Conservation (phyloP, 2,888 invertebrate species). For the Meloe dianella region DNA sequence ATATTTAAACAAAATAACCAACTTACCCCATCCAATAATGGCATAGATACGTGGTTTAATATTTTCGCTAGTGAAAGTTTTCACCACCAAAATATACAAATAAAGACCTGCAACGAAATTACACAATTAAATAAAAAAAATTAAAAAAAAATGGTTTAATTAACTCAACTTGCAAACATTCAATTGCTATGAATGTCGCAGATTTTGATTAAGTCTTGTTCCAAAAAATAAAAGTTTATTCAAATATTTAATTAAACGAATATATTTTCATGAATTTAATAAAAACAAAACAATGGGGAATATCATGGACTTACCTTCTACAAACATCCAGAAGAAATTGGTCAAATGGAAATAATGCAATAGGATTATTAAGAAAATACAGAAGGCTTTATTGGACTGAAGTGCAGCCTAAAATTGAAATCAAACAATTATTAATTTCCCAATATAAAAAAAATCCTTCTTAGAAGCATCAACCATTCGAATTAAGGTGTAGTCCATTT, state of each 20-base stretch:
- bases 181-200: neutral
- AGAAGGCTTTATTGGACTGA: conserved; percentile 59
- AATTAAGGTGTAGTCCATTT: conserved; percentile 3
- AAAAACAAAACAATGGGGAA: conserved; percentile 6
- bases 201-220: conserved; percentile 10
- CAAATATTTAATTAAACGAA: too few relatives aligned
- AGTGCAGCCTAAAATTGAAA: conserved; percentile 44
- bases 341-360: conserved; percentile 90
- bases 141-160: too few relatives aligned
- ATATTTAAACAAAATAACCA: too few relatives aligned
- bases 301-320: conserved; percentile 72
- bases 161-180: too few relatives aligned
- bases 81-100: conserved; percentile 83
- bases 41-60: conserved; percentile 80
- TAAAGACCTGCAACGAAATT: conserved; percentile 68
- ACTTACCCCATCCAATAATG: conserved; percentile 86
- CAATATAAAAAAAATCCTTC: too few relatives aligned
- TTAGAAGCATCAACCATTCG: neutral
- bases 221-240: too few relatives aligned
- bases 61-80: conserved; percentile 83
- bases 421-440: neutral
- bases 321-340: conserved; percentile 98
- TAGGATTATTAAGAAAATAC: conserved; percentile 75
- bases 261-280: too few relatives aligned
- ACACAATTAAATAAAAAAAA: too few relatives aligned